phyloP scores from a whole-genome alignment of 1,140 invertebrate species.

The Gerris buenoi region DNA sequence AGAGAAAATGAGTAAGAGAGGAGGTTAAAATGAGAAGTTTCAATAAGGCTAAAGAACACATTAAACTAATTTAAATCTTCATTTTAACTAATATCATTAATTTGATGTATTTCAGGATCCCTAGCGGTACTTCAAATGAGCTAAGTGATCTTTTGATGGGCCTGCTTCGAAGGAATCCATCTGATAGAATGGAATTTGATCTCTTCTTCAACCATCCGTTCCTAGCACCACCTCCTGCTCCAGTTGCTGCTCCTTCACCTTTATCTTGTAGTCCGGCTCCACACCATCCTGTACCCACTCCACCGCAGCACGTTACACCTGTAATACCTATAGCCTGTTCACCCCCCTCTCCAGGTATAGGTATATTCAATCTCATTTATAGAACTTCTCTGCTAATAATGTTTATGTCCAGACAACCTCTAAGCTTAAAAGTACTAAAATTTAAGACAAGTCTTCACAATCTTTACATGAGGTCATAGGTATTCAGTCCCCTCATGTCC shows the following conservation, averaged over 20 bases:
- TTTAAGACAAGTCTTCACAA: too few species aligned
- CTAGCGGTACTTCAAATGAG: slow-evolving; percentile 75
- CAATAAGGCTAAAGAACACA: too few species aligned
- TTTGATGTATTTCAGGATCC: slow-evolving; percentile 53
- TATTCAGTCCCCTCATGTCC: too few species aligned
- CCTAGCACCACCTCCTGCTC: slow-evolving; percentile 43
- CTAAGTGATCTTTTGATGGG: slow-evolving; percentile 73
- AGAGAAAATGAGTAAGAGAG: too few species aligned
- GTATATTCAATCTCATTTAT: too few species aligned
- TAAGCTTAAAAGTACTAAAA: too few species aligned
- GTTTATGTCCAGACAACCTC: too few species aligned
- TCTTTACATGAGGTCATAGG: too few species aligned
- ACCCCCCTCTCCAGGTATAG: slow-evolving; percentile 3
- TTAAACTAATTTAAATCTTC: too few species aligned
- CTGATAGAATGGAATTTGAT: slow-evolving; percentile 90
- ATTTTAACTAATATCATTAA: too few species aligned
- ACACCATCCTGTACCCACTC: slow-evolving; percentile 3
- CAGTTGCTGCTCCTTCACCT: slow-evolving; percentile 26
- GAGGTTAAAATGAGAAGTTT: too few species aligned
- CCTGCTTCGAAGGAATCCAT: slow-evolving; percentile 79
- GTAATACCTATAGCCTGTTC: not conserved
- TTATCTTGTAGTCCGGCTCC: slow-evolving; percentile 26
- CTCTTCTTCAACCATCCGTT: slow-evolving; percentile 87
- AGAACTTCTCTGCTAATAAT: too few species aligned
- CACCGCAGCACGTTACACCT: not conserved